Evolutionary conservation across 2,113 vertebrate genomes (phyloP), one percentile per base, ranked within the genome.

Genomic region (Scomber japonicus): DNA sequence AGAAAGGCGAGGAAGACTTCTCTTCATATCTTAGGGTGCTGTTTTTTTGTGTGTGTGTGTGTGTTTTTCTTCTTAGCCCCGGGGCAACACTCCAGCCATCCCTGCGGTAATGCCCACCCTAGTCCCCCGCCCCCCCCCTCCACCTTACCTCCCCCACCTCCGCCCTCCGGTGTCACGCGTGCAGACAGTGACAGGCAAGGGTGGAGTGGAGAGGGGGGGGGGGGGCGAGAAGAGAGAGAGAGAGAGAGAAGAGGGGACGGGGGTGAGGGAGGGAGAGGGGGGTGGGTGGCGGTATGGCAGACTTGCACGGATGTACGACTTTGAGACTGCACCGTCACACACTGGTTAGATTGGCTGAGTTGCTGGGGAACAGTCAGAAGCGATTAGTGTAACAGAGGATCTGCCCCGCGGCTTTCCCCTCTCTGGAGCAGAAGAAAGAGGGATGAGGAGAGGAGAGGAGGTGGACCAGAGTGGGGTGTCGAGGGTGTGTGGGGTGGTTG

Each of bases 301-400:
- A 86, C 93, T 95, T 89, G 90, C 95, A 93, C 8, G 94, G 93
- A 27, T 80, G 93, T 94, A 95, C 92, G 95, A 95, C 93, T 96
- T 96, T 95, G 95, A 96, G 95, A 96, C 95, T 95, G 94, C 90
- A 94, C 93, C 92, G 96, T 95, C 85, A 90, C 93, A 95, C 96
- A 94, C 96, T 96, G 95, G 95, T 96, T 96, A 96, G 96, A 97
- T 95, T 94, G 95, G 96, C 93, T 65, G 93, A 95, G 96, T 96
- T 97, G 97, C 96, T 94, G 96, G 93, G 96, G 95, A 97, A 96
- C 97, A 97, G 97, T 98, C 97, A 98, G 95, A 97, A 97, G 92
- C 95, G 95, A 98, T 98, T 98, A 98, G 96, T 96, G 96, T 96
- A 95, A 96, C 94, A 90, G 93, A 96, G 94, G 96, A 96, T 96